A percentile compares a stretch with the other conserved stretches of the same genome.
Evolutionary conservation across 2,888 invertebrate species (phyloP).

Genomic region (Entomobrya multifasciata): DNA sequence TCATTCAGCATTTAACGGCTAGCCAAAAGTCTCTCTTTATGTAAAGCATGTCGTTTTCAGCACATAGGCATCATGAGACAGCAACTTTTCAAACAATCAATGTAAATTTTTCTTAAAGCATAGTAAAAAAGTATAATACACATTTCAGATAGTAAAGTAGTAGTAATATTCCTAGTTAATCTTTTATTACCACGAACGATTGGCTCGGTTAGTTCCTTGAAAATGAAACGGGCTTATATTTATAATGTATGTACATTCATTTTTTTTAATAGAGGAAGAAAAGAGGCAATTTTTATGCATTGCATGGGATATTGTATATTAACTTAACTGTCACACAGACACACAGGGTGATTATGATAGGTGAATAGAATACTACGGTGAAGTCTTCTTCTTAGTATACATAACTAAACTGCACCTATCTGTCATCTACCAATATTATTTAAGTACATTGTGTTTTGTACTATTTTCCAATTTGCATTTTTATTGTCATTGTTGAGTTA

Average conservation of each 20-base stretch:
- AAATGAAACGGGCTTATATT: slow-evolving; percentile 46
- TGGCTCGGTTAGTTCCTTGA: slow-evolving; percentile 61
- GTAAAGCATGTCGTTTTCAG: slow-evolving; percentile 37
- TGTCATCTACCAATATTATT: slow-evolving; percentile 63
- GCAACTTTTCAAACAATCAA: slow-evolving; percentile 65
- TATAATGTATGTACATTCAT: too few species aligned
- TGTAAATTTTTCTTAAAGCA: slow-evolving; percentile 56
- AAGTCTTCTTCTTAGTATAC: background rate
- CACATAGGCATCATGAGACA: slow-evolving; percentile 61
- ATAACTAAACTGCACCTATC: slow-evolving; percentile 61
- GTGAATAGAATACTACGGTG: too few species aligned
- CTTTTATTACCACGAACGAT: slow-evolving; percentile 59
- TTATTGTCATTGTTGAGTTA: slow-evolving; percentile 61
- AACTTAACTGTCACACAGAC: slow-evolving; percentile 14
- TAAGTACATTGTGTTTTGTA: slow-evolving; percentile 59
- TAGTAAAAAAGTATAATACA: too few species aligned
- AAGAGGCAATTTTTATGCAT: slow-evolving; percentile 3
- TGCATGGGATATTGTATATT: slow-evolving; percentile 19
- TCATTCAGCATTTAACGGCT: background rate
- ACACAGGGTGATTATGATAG: background rate
- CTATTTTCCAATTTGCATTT: slow-evolving; percentile 70
- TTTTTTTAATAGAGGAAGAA: too few species aligned
- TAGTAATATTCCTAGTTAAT: slow-evolving; percentile 46
- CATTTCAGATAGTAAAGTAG: slow-evolving; percentile 37
- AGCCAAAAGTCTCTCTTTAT: background rate